These are phyloP conservation scores for Myiozetetes cayanensis DNA, from an alignment of 2,113 vertebrate genomes.

Conservation along the genomic window DNA sequence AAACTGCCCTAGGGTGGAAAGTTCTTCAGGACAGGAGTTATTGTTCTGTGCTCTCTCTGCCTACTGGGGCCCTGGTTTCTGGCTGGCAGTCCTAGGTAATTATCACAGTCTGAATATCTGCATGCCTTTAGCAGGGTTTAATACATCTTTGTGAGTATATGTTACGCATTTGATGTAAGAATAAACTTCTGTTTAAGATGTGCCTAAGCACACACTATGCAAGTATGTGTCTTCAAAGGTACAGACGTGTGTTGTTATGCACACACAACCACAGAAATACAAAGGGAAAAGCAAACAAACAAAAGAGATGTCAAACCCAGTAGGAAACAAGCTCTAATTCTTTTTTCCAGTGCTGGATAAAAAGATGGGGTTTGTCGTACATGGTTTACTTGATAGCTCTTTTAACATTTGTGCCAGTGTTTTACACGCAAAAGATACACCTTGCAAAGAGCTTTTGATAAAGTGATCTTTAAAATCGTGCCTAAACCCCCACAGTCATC, in stretches of 20 bases:
- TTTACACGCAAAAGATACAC: background rate
- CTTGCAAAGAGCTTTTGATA: background rate
- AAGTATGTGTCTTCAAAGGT: background rate
- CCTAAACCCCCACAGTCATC: slow-evolving; percentile 9
- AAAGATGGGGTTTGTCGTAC: background rate
- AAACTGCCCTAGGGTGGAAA: background rate
- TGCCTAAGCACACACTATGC: background rate
- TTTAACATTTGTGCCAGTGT: background rate
- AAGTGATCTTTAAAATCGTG: slow-evolving; percentile 31
- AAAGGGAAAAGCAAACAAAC: background rate
- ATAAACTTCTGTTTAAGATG: background rate
- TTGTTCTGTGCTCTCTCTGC: rapidly evolving
- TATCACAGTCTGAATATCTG: background rate
- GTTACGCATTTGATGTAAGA: background rate
- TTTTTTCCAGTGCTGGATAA: background rate
- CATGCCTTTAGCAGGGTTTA: background rate
- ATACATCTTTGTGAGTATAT: background rate
- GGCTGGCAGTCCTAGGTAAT: background rate
- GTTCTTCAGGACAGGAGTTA: background rate
- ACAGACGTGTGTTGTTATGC: background rate
- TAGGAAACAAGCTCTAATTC: background rate
- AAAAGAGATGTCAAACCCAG: background rate
- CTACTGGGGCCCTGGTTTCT: background rate
- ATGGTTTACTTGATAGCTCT: background rate
- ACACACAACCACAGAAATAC: background rate